Percentiles rank a stretch among this genome's conserved stretches.
phyloP scores from a whole-genome alignment of 2,888 invertebrate genomes.

The Bruchidius siliquastri region DNA sequence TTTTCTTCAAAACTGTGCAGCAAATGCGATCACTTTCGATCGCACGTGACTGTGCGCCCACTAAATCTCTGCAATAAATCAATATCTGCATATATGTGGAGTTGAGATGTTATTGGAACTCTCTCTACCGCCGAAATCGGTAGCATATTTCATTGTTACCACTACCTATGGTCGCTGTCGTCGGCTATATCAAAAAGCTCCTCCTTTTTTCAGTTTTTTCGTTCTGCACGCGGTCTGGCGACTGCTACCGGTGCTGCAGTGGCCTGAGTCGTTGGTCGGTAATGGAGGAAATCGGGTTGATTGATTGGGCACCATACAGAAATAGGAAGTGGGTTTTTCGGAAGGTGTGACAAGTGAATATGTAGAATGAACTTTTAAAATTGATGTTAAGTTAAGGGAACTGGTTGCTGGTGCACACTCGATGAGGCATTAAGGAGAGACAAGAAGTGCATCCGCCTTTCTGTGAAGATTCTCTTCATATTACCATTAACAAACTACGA shows the following conservation, averaged over 20 bases:
- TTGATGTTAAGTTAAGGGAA: no score
- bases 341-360: slow-evolving; percentile 25
- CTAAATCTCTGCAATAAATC: slow-evolving; percentile 34
- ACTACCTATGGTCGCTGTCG: neutral
- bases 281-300: neutral
- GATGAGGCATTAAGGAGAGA: no score
- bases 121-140: slow-evolving; percentile 17
- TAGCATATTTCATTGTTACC: slow-evolving; percentile 29
- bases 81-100: slow-evolving; percentile 36
- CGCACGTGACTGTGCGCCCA: slow-evolving; percentile 4
- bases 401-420: no score
- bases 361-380: slow-evolving; percentile 8
- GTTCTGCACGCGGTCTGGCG: slow-evolving; percentile 15
- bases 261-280: neutral
- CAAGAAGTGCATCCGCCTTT: no score
- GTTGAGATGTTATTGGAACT: slow-evolving; percentile 29
- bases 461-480: no score
- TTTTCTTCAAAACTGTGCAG: neutral
- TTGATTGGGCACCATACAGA: neutral
- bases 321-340: slow-evolving; percentile 12
- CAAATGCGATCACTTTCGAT: slow-evolving; percentile 9
- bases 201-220: slow-evolving; percentile 12
- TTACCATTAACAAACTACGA: no score
- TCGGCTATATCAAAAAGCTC: slow-evolving; percentile 21
- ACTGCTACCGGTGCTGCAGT: neutral